These are phyloP conservation scores for Pachyramphus minor DNA, from an alignment of 2,113 vertebrate species.

Conservation along the genomic window DNA sequence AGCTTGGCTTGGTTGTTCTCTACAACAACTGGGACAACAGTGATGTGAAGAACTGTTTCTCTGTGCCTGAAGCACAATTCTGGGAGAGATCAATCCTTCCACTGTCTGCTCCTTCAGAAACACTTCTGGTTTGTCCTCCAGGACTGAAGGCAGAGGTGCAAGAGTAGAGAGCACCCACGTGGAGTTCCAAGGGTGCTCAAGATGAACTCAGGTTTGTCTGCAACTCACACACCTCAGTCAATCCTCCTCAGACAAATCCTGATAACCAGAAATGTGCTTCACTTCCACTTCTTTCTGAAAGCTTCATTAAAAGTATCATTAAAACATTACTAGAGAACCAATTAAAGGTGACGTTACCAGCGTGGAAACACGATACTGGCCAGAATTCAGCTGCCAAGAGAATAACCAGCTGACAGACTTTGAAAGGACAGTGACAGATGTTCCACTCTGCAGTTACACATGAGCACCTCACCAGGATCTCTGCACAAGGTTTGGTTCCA, in stretches of 20 bases:
- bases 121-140: background rate
- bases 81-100: background rate
- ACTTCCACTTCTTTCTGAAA: background rate
- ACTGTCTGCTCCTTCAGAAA: background rate
- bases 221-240: background rate
- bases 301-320: background rate
- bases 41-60: background rate
- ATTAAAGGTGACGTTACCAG: background rate
- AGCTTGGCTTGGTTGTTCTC: background rate
- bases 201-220: background rate
- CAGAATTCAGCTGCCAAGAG: background rate
- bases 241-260: background rate
- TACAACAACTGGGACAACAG: background rate
- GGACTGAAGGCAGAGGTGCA: background rate
- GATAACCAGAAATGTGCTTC: background rate
- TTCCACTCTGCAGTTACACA: background rate
- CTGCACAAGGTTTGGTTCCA: background rate
- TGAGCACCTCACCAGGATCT: background rate
- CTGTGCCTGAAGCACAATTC: background rate
- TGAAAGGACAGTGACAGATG: background rate
- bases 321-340: background rate
- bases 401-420: background rate
- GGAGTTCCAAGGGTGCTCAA: background rate
- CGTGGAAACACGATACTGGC: constrained; percentile 25
- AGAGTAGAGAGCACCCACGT: background rate